Evolutionary conservation across 2,113 vertebrate species (phyloP), one percentile per base, ranked within the genome.

Genomic region (Tyto alba): DNA sequence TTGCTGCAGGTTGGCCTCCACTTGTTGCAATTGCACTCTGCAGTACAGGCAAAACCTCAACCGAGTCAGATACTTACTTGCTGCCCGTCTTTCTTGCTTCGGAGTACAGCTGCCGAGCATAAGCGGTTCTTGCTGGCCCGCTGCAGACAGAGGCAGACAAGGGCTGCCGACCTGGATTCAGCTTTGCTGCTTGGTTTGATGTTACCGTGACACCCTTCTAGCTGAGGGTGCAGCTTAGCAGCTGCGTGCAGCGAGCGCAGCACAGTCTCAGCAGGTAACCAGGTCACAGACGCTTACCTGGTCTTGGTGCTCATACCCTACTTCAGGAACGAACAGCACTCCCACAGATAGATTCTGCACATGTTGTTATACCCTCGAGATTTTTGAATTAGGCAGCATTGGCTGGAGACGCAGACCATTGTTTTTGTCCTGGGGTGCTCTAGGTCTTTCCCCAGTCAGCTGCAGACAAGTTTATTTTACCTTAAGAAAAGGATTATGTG

Each of bases 341-440:
- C 50, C 21, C 41, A 36, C 64, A n/a, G 68, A 26, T 22, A 71
- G 56, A 53, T 18, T 13, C 69, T 69, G 52, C 32, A 20, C n/a
- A 1, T 38, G 3, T 0, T 56, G 57, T 62, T 59, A 2, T 43
- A 11, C 26, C 29, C 32, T 12, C 0, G 9, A 56, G 62, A 30
- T n/a, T 45, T 93, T 57, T 62, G 25, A 50, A 15, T 47, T 18
- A 34, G 45, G 18, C 59, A 40, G 45, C 1, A 0, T 5, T 40
- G 45, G 38, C 80, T 62, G 64, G 45, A 77, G 59, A 22, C 0
- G 1, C 55, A 62, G 52, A 50, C 41, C 67, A 16, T 55, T 4
- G 0, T 55, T 75, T 36, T 59, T 32, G 36, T 56, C 48, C 55
- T 57, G 32, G 25, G 38, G 10, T 47, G 43, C 43, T 48, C 59